Conservation (phyloP, 2,797 vertebrate genomes). For the Cichlasoma orientale region DNA sequence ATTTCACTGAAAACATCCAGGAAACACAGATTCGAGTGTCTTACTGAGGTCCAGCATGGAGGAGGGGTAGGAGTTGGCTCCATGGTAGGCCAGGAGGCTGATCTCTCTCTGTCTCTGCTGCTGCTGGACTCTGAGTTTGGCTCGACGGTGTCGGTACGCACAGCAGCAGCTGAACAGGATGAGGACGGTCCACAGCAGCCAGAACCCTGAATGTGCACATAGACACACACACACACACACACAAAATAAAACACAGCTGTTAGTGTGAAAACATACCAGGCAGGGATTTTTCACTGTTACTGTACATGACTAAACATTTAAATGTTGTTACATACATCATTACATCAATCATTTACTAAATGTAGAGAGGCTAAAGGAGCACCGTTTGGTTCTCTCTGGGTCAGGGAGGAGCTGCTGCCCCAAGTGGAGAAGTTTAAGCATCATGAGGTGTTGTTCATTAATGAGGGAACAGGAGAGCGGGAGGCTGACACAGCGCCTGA, state of each 20-base stretch:
- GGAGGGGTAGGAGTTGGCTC: conserved; percentile 87
- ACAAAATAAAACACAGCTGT: neutral
- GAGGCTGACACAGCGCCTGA: neutral
- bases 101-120: conserved; percentile 95
- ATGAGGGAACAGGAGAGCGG: neutral
- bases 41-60: conserved; percentile 84
- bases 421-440: neutral
- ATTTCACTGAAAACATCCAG: neutral
- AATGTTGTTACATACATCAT: neutral
- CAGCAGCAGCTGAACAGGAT: conserved; percentile 97
- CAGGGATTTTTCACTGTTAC: neutral
- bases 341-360: neutral
- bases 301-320: neutral
- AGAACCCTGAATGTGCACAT: conserved; percentile 88
- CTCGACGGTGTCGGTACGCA: conserved; percentile 91
- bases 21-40: conserved; percentile 1
- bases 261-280: neutral
- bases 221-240: neutral
- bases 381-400: neutral
- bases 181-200: conserved; percentile 94
- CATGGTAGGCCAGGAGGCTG: conserved; percentile 94
- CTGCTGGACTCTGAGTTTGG: conserved; percentile 92
- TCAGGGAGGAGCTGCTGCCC: neutral
- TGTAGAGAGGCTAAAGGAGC: neutral
- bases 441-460: neutral